Evolutionary conservation across 2,888 invertebrate genomes (phyloP), one percentile per base, ranked within the genome.

Genomic region (Synanthedon myopaeformis): DNA sequence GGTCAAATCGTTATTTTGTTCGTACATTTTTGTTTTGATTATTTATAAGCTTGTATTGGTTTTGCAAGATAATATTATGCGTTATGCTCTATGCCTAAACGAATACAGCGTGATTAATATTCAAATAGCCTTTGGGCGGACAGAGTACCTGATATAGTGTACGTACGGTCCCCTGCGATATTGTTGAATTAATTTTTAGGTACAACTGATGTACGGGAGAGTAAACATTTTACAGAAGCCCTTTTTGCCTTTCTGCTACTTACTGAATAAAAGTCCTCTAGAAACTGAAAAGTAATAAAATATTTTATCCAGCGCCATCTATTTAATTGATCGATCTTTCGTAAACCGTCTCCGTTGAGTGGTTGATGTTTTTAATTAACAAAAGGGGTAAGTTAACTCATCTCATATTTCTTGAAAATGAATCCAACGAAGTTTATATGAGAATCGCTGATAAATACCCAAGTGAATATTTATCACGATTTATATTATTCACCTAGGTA

Each of bases 51-150:
- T 70, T 71, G 70, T 72, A 75, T 5, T 23, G 23, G 10, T 35
- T 35, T 35, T 35, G 35, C 66, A 67, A 63, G 61, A 69, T 78
- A 78, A 79, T 75, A 67, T 35, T 73, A 76, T 75, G 73, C 75
- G 64, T 65, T 67, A 65, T 66, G 69, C 63, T 70, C 69, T 67
- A 67, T 63, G 68, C 65, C 67, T 73, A 74, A 74, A 70, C 71
- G 73, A 70, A 74, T 71, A 73, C 65, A 69, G 68, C 64, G 62
- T 61, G 59, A 66, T 83, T 81, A 84, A 82, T 82, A 85, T 83
- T 82, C 77, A 81, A 81, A 83, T 77, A 66, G 75, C 74, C 76
- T 77, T 72, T 72, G 63, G 76, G 77, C 77, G 66, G 69, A 65
- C 70, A 67, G 64, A 66, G 70, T 66, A 70, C 17, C 19, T 23